Evolutionary conservation across 2,888 invertebrate genomes (phyloP), one percentile per base, ranked within the genome.

Genomic region (Agrochola macilenta): DNA sequence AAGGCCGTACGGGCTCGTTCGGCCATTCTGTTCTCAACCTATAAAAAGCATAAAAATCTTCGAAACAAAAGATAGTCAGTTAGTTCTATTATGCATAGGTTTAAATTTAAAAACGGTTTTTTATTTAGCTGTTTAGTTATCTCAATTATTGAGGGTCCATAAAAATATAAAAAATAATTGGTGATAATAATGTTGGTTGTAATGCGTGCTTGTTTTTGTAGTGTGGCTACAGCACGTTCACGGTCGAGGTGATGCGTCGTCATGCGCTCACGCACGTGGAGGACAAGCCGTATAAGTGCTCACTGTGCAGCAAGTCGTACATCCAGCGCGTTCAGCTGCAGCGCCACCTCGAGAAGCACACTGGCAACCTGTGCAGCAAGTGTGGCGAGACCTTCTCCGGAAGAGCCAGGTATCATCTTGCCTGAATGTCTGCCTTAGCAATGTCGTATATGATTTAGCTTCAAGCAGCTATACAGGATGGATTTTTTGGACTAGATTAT

Each of bases 321-420:
- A 99, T 99, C 78, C 99, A 98, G 94, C 98, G 98, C 17, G 97
- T 98, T 12, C 99, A 99, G 91, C 95, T 99, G 57, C 97, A 98
- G 84, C 98, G 98, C 11, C 99, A 99, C 91, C 95, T 98, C 83
- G 98, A 98, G 90, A 98, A 98, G 90, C 98, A 99, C 89, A 97
- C 97, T 87, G 98, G 97, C 20, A 98, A 97, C 90, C 95, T 97
- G 35, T 99, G 99, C 91, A 93, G 58, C 39, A 82, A 87, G 23
- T 96, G 96, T 80, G 90, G 89, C 0, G 54, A 74, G 35, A 82
- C 83, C 8, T 94, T 95, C 81, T 69, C 87, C 5, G 88, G 92
- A 5, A 94, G 93, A 78, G 85, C 91, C 65, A 90, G 88, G 95
- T 94, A 69, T 12, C 3, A 46, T 58, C 14, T 46, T n/a, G 30